A percentile compares a stretch with the other conserved stretches of the same genome.
Conservation (phyloP, 2,797 vertebrate genomes). For the Micropoecilia bifurca region DNA sequence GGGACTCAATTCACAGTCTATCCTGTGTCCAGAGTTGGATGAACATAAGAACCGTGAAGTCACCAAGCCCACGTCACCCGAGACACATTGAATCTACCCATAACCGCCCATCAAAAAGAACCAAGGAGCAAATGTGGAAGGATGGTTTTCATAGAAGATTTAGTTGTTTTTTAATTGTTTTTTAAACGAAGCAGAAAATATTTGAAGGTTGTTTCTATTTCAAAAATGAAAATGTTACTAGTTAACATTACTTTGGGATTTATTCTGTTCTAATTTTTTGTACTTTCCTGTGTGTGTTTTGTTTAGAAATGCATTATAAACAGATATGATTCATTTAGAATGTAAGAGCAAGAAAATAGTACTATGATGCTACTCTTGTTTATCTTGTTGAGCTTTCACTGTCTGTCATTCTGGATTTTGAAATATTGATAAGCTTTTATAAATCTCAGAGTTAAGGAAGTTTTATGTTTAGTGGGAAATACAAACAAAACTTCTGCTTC, state of each 20-base stretch:
- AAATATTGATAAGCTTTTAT: not conserved
- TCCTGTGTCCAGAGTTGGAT: conserved; percentile 87
- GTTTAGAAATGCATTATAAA: not conserved
- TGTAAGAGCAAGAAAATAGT: not conserved
- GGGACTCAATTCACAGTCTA: conserved; percentile 79
- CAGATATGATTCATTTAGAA: not conserved
- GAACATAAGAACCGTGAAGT: conserved; percentile 71
- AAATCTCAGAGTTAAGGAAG: not conserved
- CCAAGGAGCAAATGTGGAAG: conserved; percentile 7
- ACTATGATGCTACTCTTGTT: not conserved
- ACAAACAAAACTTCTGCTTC: not conserved
- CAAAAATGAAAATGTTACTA: not conserved
- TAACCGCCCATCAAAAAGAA: not conserved
- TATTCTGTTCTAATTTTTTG: not conserved
- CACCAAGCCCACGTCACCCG: conserved; percentile 25
- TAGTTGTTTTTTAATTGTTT: not conserved
- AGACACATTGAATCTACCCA: conserved; percentile 28
- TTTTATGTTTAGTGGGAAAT: not conserved
- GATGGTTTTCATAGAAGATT: conserved; percentile 7
- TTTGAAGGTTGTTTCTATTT: not conserved
- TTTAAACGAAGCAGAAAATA: not conserved
- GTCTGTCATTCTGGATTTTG: not conserved
- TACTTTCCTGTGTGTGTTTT: not conserved
- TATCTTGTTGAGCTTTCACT: not conserved
- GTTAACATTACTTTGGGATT: not conserved